Evolutionary conservation across 1,140 invertebrate genomes (phyloP), one percentile per base, ranked within the genome.

Genomic region (Anastatus disparis): DNA sequence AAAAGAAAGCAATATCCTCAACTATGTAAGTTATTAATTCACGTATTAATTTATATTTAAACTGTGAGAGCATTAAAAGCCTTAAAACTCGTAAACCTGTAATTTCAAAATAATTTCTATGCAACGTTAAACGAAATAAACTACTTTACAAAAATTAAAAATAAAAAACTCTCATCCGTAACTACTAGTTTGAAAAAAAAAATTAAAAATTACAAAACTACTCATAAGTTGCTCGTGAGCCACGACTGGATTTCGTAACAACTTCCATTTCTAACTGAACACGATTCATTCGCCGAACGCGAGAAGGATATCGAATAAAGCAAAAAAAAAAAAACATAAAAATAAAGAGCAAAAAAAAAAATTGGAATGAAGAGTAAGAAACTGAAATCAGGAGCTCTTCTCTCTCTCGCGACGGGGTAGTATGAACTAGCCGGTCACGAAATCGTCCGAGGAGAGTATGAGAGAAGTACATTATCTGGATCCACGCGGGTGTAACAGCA

Each of bases 401-500:
- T n/a, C n/a, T n/a, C 42, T 13, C 42, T 17, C 53, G 44, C 20
- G 31, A 53, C 22, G 8, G 10, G 44, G 22, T 20, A 29, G 10
- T 20, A 61, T 10, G 0, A 9, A 20, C 24, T 52, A 29, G 48
- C 38, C 68, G 48, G 61, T 64, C 68, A 64, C 68, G 61, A 70
- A n/a, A 42, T 62, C 38, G 44, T 31, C 58, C 56, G 13, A 48
- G 58, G 48, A n/a, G n/a, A n/a, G n/a, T n/a, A n/a, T n/a, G n/a
- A n/a, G n/a, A n/a, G n/a, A n/a, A n/a, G n/a, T n/a, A 24, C 59
- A 61, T 70, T 70, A 70, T 70, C 68, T 64, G 26, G 65, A 72
- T 74, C 27, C 73, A 67, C 66, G 66, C 67, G 70, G 73, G 63
- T n/a, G n/a, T n/a, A n/a, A n/a, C n/a, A 71, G 70, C 48, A 55